Evolutionary conservation across 2,113 vertebrate genomes (phyloP).

Genomic region (Saimiri boliviensis): DNA sequence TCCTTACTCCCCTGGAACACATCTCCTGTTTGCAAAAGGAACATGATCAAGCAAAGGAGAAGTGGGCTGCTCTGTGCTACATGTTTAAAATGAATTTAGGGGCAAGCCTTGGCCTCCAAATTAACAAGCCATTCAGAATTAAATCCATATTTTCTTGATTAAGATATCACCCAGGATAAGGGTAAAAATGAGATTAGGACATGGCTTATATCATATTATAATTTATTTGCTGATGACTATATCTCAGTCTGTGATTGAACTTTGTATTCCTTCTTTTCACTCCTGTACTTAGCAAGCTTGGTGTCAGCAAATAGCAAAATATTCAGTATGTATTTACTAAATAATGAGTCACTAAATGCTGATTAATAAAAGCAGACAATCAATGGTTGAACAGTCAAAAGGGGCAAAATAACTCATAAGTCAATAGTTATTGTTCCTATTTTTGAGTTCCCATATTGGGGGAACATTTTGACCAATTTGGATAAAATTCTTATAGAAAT

Average conservation of each 20-base stretch:
- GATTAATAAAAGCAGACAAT: slow-evolving; percentile 17
- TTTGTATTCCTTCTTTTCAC: not conserved
- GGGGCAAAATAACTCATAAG: not conserved
- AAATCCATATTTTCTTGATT: not conserved
- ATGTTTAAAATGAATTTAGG: not conserved
- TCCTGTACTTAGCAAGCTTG: not conserved
- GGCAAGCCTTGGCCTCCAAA: not conserved
- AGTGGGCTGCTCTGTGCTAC: not conserved
- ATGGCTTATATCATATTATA: not conserved
- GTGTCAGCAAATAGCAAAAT: not conserved
- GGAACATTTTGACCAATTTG: not conserved
- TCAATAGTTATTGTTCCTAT: not conserved
- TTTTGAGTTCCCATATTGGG: not conserved
- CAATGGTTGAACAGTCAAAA: not conserved
- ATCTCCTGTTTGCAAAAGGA: not conserved
- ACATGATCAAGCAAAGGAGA: not conserved
- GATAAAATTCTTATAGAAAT: not conserved
- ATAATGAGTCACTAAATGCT: not conserved
- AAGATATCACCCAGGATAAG: not conserved
- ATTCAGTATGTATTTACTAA: not conserved
- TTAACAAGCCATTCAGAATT: not conserved
- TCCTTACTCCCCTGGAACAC: not conserved
- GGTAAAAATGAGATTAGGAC: not conserved
- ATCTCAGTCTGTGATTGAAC: not conserved
- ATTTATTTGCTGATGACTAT: not conserved